phyloP scores from a whole-genome alignment of 2,888 invertebrate species.

The Hyposoter didymator region DNA sequence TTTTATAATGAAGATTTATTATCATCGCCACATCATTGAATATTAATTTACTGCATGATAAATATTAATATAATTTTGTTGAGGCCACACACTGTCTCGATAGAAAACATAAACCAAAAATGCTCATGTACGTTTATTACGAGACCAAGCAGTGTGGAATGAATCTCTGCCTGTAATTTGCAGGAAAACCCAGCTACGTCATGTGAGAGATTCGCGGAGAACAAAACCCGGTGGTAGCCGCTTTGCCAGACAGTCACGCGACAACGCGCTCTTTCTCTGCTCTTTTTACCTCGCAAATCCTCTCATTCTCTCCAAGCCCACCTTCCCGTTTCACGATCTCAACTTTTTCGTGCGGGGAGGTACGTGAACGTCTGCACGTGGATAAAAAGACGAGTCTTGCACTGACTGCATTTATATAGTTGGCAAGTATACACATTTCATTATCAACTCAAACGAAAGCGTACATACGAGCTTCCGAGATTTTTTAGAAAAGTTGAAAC shows the following conservation, averaged over 20 bases:
- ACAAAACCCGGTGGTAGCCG: slow-evolving; percentile 75
- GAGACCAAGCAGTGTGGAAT: slow-evolving; percentile 11
- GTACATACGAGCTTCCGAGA: background rate
- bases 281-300: slow-evolving; percentile 53
- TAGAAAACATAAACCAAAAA: background rate
- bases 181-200: slow-evolving; percentile 76
- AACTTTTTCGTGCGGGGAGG: slow-evolving; percentile 30
- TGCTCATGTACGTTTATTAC: background rate
- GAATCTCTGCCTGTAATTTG: slow-evolving; percentile 74
- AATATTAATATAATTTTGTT: too few relatives aligned
- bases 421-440: background rate
- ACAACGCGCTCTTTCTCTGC: slow-evolving; percentile 73
- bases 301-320: slow-evolving; percentile 38
- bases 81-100: too few relatives aligned
- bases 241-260: slow-evolving; percentile 75
- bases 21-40: too few relatives aligned
- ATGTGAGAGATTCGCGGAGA: slow-evolving; percentile 75
- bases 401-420: slow-evolving; percentile 12
- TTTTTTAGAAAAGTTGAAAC: background rate
- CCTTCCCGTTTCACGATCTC: slow-evolving; percentile 36
- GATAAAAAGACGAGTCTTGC: slow-evolving; percentile 34
- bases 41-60: too few relatives aligned
- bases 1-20: too few relatives aligned
- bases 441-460: background rate
- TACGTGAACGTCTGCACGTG: slow-evolving; percentile 40